Base-by-base conservation (phyloP, 2,797 vertebrate genomes). In the Anolis apletophallus region DNA sequence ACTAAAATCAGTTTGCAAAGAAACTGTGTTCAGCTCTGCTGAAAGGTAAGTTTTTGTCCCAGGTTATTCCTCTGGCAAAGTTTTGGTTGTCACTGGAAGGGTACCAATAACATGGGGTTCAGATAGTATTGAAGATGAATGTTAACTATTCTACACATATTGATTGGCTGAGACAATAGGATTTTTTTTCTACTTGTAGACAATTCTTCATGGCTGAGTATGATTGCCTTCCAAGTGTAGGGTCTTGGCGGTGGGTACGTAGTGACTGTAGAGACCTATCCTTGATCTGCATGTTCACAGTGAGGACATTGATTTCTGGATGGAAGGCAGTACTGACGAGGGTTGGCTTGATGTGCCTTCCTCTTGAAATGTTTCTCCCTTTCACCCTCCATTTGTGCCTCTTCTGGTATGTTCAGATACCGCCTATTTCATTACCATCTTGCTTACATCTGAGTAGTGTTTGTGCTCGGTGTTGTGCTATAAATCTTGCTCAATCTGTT, bases 11-110 rank as follows among this genome's bases (percentile, higher is more conserved):
- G 17, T 8, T 57, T 46, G 68, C 11, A 54, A 64, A 12, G 46
- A 6, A 0, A 0, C 0, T 2, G 4, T 0, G 0, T 6, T 55
- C 57, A 13, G 59, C 19, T 7, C 12, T 29, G 21, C 21, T 50
- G 6, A 57, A 69, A 55, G 5, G 32, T 3, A 61, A 81, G 7
- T 5, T 81, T 19, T 79, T 26, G 19, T 54, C 75, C 68, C 80
- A 67, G 8, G 0, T 67, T 3, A 0, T 0, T 79, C 54, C 6
- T 57, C 16, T 26, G 73, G 34, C 68, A 7, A 83, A 84, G 84
- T 81, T n/a, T 54, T 55, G 12, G 12, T 90, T 77, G 61, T 67
- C 5, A 21, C n/a, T 26, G 2, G 12, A 85, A 83, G 64, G 54
- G 34, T 19, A 55, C 1, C 34, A 50, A 16, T 0, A 21, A 59